These are phyloP conservation scores for Aphelinus atriplicis DNA, from an alignment of 1,140 invertebrate genomes.

Conservation along the genomic window DNA sequence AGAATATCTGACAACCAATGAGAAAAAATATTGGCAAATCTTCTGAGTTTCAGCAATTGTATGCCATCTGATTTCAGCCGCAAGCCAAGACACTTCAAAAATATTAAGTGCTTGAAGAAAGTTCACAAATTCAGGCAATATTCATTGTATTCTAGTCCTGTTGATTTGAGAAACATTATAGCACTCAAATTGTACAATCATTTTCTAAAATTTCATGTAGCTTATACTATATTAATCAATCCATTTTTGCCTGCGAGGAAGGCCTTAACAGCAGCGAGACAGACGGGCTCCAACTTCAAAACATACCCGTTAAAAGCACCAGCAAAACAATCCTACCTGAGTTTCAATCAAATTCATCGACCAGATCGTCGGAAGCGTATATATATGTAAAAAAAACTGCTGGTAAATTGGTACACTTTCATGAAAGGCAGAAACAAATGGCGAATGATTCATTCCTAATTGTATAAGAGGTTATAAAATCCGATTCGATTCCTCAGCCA, in stretches of 20 bases:
- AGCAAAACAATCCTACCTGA: too few relatives aligned
- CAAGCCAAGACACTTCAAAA: conserved; percentile 52
- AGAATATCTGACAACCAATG: conserved; percentile 21
- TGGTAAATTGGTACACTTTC: too few relatives aligned
- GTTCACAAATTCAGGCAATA: conserved; percentile 63
- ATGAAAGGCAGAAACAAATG: too few relatives aligned
- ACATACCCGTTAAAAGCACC: too few relatives aligned
- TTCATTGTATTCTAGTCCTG: conserved; percentile 54
- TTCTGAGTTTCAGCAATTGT: conserved; percentile 9
- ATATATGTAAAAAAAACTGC: too few relatives aligned
- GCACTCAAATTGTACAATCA: conserved; percentile 16
- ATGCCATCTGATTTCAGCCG: conserved; percentile 59
- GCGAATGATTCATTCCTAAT: too few relatives aligned
- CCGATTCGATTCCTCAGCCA: too few relatives aligned
- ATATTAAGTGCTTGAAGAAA: conserved; percentile 58
- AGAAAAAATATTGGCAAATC: conserved; percentile 6
- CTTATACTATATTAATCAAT: conserved; percentile 39
- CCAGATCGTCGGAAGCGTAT: too few relatives aligned
- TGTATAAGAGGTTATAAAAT: too few relatives aligned
- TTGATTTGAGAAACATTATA: conserved; percentile 26
- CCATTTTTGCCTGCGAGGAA: neutral
- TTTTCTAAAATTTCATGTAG: conserved; percentile 38
- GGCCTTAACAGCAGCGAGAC: too few relatives aligned
- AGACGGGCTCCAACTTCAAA: too few relatives aligned
- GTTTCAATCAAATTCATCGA: too few relatives aligned